These are phyloP conservation scores for Podotricha telesiphe DNA, from an alignment of 2,888 invertebrate genomes.

Conservation along the genomic window DNA sequence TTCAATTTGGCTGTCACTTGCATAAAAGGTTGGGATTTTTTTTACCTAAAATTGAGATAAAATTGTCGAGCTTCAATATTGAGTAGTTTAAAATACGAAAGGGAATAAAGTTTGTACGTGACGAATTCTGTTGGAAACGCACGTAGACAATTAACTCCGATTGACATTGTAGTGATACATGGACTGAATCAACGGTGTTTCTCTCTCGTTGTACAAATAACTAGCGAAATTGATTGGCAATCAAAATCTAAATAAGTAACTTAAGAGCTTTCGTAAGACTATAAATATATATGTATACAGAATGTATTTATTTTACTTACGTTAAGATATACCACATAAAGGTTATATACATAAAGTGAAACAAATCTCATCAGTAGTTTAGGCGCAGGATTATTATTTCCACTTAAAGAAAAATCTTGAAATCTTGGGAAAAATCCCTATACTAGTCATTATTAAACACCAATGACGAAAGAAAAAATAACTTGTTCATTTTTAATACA, in stretches of 20 bases:
- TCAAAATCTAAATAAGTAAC: not conserved
- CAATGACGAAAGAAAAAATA: too few species aligned
- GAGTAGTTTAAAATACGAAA: constrained; percentile 41
- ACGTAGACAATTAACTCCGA: constrained; percentile 76
- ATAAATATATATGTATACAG: too few species aligned
- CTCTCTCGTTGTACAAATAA: constrained; percentile 20
- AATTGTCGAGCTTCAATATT: constrained; percentile 15
- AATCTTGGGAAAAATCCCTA: too few species aligned
- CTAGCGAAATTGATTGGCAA: constrained; percentile 19
- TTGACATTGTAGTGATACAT: constrained; percentile 72
- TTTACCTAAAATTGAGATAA: constrained; percentile 17
- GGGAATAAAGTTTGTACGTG: constrained; percentile 57
- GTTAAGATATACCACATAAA: too few species aligned
- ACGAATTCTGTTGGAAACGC: constrained; percentile 72
- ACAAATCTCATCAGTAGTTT: too few species aligned
- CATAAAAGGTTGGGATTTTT: not conserved
- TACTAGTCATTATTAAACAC: too few species aligned
- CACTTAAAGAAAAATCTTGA: too few species aligned
- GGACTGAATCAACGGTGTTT: constrained; percentile 33
- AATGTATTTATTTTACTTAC: too few species aligned
- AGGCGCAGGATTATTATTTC: too few species aligned
- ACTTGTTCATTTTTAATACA: too few species aligned
- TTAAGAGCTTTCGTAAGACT: not conserved
- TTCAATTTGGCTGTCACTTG: not conserved
- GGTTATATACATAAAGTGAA: too few species aligned